A percentile compares a stretch with the other conserved stretches of the same genome.
Evolutionary conservation across 2,797 vertebrate species (phyloP).

Genomic region (Sebastes vulpes): DNA sequence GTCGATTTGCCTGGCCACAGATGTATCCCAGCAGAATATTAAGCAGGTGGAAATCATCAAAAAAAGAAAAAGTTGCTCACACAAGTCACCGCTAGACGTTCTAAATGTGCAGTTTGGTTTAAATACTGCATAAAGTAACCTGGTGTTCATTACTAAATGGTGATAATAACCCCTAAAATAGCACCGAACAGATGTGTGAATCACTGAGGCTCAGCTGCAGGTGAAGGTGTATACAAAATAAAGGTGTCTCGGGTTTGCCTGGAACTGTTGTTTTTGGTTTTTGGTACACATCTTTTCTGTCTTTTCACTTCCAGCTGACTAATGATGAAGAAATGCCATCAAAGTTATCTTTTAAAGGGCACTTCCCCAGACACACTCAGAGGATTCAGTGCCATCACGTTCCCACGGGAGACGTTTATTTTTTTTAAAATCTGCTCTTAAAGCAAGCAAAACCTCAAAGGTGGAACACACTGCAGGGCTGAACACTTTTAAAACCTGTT

Average conservation of each 20-base stretch:
- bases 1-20: not conserved
- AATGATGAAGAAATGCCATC: slow-evolving; percentile 68
- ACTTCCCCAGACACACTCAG: slow-evolving; percentile 23
- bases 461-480: slow-evolving; percentile 17
- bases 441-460: slow-evolving; percentile 29
- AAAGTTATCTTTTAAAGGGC: slow-evolving; percentile 70
- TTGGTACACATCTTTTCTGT: not conserved
- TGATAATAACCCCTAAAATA: not conserved
- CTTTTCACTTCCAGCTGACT: slow-evolving; percentile 50
- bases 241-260: slow-evolving; percentile 3
- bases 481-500: not conserved
- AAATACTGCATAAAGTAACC: not conserved
- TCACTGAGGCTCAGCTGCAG: slow-evolving; percentile 1
- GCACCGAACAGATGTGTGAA: not conserved
- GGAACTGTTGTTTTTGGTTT: not conserved
- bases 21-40: slow-evolving; percentile 22
- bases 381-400: slow-evolving; percentile 1
- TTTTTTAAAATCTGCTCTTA: slow-evolving; percentile 12
- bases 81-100: not conserved
- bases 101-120: not conserved
- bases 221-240: slow-evolving; percentile 14
- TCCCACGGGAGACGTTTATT: slow-evolving; percentile 17
- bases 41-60: not conserved
- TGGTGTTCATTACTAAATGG: not conserved
- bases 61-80: not conserved